Percentiles rank a stretch among this genome's conserved stretches.
phyloP scores from a whole-genome alignment of 2,113 vertebrate species.

The Lepisosteus oculatus region DNA sequence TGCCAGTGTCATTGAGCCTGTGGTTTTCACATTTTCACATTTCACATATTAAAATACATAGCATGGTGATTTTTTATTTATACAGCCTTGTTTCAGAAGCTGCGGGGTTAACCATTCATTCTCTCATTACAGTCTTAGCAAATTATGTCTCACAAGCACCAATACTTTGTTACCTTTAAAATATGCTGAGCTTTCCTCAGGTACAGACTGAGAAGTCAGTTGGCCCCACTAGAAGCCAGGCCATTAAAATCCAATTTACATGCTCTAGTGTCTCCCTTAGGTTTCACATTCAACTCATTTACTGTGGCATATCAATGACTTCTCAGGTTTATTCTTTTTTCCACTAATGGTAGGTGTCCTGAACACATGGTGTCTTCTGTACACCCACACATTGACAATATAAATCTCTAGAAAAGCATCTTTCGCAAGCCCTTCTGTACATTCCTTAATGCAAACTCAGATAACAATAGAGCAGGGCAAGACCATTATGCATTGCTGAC shows the following conservation, averaged over 20 bases:
- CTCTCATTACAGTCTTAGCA: slow-evolving; percentile 1
- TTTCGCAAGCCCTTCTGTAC: no score
- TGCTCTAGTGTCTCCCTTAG: not conserved
- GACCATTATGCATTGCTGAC: no score
- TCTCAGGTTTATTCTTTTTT: not conserved
- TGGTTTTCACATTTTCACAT: slow-evolving; percentile 9
- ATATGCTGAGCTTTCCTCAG: not conserved
- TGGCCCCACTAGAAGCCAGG: no score
- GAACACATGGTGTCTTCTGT: no score
- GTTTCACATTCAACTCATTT: not conserved
- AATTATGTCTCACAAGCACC: not conserved
- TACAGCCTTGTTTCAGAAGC: not conserved
- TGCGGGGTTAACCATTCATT: slow-evolving; percentile 2
- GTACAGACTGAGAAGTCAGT: not conserved
- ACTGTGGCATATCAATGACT: slow-evolving; percentile 1
- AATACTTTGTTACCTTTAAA: not conserved
- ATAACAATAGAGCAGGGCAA: no score
- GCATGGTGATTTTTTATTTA: not conserved
- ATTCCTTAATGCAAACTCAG: no score
- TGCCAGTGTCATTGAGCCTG: not conserved
- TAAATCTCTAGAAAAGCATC: no score
- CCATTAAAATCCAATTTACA: slow-evolving; percentile 4
- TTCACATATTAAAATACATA: not conserved
- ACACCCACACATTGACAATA: no score
- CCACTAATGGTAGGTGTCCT: no score